Base-by-base conservation (phyloP, 2,113 vertebrate genomes). In the Piaya cayana region DNA sequence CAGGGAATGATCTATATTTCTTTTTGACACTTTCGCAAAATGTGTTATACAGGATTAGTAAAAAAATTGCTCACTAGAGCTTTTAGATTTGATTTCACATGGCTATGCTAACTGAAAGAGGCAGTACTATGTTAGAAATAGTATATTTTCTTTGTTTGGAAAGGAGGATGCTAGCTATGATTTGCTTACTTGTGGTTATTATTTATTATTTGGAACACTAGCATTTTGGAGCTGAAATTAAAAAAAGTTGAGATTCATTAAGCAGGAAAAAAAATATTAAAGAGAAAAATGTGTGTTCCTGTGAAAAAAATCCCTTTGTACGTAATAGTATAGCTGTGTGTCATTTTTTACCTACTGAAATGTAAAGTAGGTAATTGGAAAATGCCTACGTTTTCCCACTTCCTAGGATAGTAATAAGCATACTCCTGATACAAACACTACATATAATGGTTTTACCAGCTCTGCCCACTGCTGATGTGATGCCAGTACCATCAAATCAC, bases 61-160 rank as follows among this genome's bases (percentile, higher is more conserved):
- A 70, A 87, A 93, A 88, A 95, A 94, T 94, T 94, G 96, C 89
- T 92, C 93, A 74, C 56, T 56, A 30, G 27, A 87, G 82, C 86
- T 90, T 94, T 42, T 63, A 88, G 92, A 95, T 96, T 98, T 96
- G 96, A 97, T 97, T 97, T 96, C 94, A 95, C 91, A 95, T 1
- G 45, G 89, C 86, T 94, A 60, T 93, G 89, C 90, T 97, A 96
- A 97, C 92, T 96, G 95, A 82, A 97, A 92, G 86, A 94, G 88
- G 52, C 83, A 93, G 62, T 52, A 45, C 71, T 82, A 65, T 65
- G 71, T 91, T 83, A 76, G 78, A 93, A 96, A 93, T 64, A 71
- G n/a, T 77, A 7, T 90, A 82, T 96, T 84, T 87, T 86, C 76
- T 94, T 86, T 93, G 82, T 97, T 95, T 94, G n/a, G 52, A 68